Base-by-base conservation (phyloP, 2,888 invertebrate genomes). In the Hirtodrosophila histrioides region DNA sequence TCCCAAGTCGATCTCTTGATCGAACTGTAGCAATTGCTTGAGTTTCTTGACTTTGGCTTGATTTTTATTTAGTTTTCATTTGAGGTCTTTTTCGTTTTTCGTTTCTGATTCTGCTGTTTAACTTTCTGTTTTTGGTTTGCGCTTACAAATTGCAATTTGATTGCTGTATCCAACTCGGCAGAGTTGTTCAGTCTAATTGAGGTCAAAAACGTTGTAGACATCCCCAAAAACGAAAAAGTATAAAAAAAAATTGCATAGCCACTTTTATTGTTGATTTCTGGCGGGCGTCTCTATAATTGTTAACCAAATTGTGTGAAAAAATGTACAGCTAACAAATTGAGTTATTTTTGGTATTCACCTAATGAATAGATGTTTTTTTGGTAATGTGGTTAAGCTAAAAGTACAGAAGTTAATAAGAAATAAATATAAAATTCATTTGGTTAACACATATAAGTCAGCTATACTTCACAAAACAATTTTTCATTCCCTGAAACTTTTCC, bases 111-210 rank as follows among this genome's bases (percentile, higher is more conserved):
- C 50, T 68, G 46, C 37, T 45, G 48, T 58, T 78, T 46, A 48
- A 49, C 63, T 71, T 71, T 75, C 75, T 71, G 78, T 68, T 77
- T 83, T 78, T 63, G 72, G 62, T 37, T 67, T 17, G 65, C 57
- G 44, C 46, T 65, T 49, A 69, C 84, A 86, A 85, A 85, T 84
- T 84, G 78, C 81, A 72, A 77, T 78, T 86, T 85, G 70, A 85
- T 86, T 85, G 84, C 67, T 62, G 63, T 61, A 49, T 53, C 70
- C 46, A 71, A 62, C 49, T 56, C 51, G 35, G 23, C 55, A 49
- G 41, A 61, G 46, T 45, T 50, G 60, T 55, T 74, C 63, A 43
- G 69, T 69, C 54, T 74, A 84, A 85, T 85, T 85, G 81, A 84
- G 84, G 86, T 86, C 86, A 85, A 77, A 84, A 76, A 45, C 67